phyloP scores from a whole-genome alignment of 1,140 invertebrate genomes.

The Drosophila neocordata region DNA sequence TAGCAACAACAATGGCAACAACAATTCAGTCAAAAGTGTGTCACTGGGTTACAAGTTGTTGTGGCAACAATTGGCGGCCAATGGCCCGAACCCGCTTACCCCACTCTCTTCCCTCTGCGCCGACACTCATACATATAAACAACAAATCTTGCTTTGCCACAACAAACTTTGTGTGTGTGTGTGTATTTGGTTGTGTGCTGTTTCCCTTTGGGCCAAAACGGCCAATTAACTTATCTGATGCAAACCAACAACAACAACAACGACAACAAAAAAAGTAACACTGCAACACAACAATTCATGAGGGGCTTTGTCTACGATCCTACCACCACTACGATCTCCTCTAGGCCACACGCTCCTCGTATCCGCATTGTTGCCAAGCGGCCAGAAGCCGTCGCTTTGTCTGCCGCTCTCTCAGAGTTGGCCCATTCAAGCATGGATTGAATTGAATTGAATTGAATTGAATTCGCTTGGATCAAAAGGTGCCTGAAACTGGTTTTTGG shows the following conservation, averaged over 20 bases:
- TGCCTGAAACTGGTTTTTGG: conserved; percentile 4
- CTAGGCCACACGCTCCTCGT: conserved; percentile 20
- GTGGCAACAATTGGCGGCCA: conserved; percentile 1
- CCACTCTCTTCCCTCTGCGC: too few species aligned
- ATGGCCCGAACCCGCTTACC: conserved; percentile 36
- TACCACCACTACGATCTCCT: conserved; percentile 9
- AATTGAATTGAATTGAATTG: conserved; percentile 8
- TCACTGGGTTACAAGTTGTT: conserved; percentile 61
- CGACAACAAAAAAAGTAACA: conserved; percentile 9
- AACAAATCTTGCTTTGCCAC: conserved; percentile 46
- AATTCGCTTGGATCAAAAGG: conserved; percentile 10
- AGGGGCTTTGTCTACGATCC: conserved; percentile 63
- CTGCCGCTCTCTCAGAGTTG: conserved; percentile 8
- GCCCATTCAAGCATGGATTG: conserved; percentile 16
- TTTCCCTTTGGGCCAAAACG: conserved; percentile 77
- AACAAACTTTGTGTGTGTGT: conserved; percentile 12
- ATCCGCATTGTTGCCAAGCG: conserved; percentile 52
- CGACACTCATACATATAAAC: too few species aligned
- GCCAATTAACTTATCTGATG: conserved; percentile 79
- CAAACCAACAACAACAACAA: conserved; percentile 21
- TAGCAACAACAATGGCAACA: conserved; percentile 11
- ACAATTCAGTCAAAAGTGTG: conserved; percentile 61
- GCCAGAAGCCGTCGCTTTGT: conserved; percentile 30
- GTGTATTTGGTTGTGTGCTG: conserved; percentile 14
- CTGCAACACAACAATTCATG: conserved; percentile 53